These are phyloP conservation scores for Tipula confusa DNA, from an alignment of 2,888 invertebrate genomes.

Conservation along the genomic window DNA sequence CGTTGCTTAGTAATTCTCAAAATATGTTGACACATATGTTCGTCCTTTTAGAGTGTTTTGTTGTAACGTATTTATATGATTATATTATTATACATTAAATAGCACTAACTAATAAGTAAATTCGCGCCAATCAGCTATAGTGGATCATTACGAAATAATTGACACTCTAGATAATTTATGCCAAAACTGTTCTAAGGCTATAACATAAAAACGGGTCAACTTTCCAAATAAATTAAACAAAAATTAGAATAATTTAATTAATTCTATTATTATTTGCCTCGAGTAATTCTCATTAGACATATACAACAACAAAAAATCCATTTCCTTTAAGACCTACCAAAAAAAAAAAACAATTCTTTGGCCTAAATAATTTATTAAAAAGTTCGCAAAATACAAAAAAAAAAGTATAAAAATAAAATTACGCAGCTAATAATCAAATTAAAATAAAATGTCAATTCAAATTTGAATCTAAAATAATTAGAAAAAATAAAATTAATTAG, in stretches of 20 bases:
- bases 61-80: too few species aligned
- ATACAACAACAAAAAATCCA: neutral
- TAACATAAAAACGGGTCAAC: neutral
- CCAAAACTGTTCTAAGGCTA: neutral
- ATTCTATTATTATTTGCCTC: neutral
- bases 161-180: neutral
- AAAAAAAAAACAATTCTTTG: neutral
- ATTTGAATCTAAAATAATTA: neutral
- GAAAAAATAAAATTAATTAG: slow-evolving; percentile 7
- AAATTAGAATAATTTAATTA: neutral
- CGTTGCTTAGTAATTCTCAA: too few species aligned
- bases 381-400: neutral
- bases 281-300: neutral
- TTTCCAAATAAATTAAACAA: neutral
- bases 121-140: neutral
- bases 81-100: neutral
- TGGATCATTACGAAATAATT: neutral
- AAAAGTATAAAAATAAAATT: neutral
- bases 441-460: slow-evolving; percentile 16
- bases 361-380: neutral
- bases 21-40: too few species aligned
- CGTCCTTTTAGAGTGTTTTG: too few species aligned
- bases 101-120: neutral
- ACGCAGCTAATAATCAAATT: neutral
- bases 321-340: neutral